phyloP scores from a whole-genome alignment of 2,113 vertebrate species.

The Noctilio leporinus region DNA sequence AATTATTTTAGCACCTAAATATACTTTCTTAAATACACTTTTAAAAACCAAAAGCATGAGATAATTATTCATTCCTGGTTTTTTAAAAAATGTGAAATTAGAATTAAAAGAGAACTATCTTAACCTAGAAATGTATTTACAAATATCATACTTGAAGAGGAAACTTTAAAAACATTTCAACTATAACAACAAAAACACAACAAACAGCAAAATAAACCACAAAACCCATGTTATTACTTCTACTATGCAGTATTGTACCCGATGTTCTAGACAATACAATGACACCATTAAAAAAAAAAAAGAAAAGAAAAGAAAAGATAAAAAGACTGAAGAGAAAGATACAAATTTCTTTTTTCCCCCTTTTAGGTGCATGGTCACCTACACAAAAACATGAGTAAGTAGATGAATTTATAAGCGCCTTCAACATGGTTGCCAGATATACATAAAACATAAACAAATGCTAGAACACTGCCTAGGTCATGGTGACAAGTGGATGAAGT shows the following conservation, averaged over 20 bases:
- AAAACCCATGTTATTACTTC: background rate
- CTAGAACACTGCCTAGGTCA: background rate
- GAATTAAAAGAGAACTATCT: background rate
- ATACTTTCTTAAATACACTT: background rate
- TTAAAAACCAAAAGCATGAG: background rate
- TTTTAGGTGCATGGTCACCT: background rate
- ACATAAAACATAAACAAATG: background rate
- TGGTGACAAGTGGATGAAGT: background rate
- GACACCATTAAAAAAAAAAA: background rate
- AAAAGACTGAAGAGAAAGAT: background rate
- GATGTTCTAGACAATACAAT: background rate
- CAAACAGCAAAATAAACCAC: background rate
- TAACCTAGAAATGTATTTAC: background rate
- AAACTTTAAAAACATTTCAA: background rate
- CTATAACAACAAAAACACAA: background rate
- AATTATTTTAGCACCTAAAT: background rate
- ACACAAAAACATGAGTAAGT: background rate
- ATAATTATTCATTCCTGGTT: background rate
- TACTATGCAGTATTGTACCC: background rate
- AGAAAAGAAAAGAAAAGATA: background rate
- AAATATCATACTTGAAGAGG: background rate
- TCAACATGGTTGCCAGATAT: background rate
- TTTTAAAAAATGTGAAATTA: background rate
- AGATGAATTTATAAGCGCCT: background rate
- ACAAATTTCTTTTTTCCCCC: background rate